phyloP scores from a whole-genome alignment of 1,140 invertebrate species.

The Drosophila suzukii region DNA sequence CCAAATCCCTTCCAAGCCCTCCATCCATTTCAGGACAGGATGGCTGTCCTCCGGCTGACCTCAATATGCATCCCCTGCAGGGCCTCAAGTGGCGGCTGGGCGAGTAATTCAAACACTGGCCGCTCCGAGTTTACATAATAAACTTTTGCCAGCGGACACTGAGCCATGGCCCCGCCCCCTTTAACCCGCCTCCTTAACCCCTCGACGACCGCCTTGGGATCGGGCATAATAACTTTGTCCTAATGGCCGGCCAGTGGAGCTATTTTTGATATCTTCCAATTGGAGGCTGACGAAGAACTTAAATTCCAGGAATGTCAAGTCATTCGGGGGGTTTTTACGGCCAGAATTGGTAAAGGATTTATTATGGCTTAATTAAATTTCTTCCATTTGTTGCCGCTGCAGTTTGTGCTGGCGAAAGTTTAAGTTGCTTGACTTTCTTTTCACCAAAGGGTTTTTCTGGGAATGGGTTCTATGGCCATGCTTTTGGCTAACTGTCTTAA shows the following conservation, averaged over 20 bases:
- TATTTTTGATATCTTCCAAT: constrained; percentile 50
- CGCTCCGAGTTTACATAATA: constrained; percentile 74
- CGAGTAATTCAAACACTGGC: constrained; percentile 78
- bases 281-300: constrained; percentile 42
- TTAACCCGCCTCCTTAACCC: not conserved
- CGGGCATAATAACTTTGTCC: constrained; percentile 75
- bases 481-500: not conserved
- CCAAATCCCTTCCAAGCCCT: too few species aligned
- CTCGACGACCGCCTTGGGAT: constrained; percentile 15
- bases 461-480: not conserved
- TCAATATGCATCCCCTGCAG: constrained; percentile 74
- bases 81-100: constrained; percentile 68
- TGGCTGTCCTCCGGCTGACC: constrained; percentile 59
- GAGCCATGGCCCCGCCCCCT: constrained; percentile 27
- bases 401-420: constrained; percentile 21
- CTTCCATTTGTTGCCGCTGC: constrained; percentile 32
- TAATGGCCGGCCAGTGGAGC: constrained; percentile 46
- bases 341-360: constrained; percentile 49
- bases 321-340: constrained; percentile 25
- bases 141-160: constrained; percentile 63
- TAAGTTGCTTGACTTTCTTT: constrained; percentile 7
- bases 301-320: constrained; percentile 49
- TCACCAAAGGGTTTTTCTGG: not conserved
- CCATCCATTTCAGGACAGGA: not conserved
- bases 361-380: constrained; percentile 51